Base-by-base conservation (phyloP, 2,113 vertebrate genomes). In the Ramphastos sulfuratus region DNA sequence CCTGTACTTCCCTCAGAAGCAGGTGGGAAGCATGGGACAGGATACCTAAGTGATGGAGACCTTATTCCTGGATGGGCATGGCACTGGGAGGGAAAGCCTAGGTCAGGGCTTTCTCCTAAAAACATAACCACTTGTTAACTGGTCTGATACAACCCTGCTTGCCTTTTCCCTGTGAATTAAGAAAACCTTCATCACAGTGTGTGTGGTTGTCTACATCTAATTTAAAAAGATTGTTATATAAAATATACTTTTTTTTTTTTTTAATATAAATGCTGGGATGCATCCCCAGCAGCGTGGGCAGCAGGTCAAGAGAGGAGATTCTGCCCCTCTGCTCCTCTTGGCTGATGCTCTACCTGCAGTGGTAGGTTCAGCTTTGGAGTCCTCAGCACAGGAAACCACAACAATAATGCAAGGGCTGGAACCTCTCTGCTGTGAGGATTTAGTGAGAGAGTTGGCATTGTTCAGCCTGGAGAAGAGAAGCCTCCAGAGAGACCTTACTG, bases 31-130 rank as follows among this genome's bases (percentile, higher is more conserved):
- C 2, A 1, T 4, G 2, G 31, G 23, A 19, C 46, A 17, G 25
- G 24, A 25, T 4, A 31, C 4, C 33, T 18, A 4, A 55, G 19
- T 23, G 67, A 10, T 0, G 0, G 33, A 46, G 46, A 24, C 4
- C 15, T 23, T 33, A 9, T 44, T 44, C 63, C 8, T 8, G 4
- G 13, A 0, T 19, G 42, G 71, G 10, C 54, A 7, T 1, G 7
- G 24, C 1, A 6, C 4, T 14, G 66, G n/a, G 10, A 12, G 4
- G 37, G 18, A 16, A 30, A 5, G 7, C 21, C 12, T 7, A 2
- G 1, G 15, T 6, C 31, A 6, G 18, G 54, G 12, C 9, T 55
- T 25, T 37, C 16, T 50, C 7, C 12, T 4, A 2, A 20, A 13
- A 33, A 27, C 13, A 35, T 31, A 15, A 30, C 16, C 7, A 1